Evolutionary conservation across 2,113 vertebrate genomes (phyloP).

Genomic region (Typhlomys cinereus): DNA sequence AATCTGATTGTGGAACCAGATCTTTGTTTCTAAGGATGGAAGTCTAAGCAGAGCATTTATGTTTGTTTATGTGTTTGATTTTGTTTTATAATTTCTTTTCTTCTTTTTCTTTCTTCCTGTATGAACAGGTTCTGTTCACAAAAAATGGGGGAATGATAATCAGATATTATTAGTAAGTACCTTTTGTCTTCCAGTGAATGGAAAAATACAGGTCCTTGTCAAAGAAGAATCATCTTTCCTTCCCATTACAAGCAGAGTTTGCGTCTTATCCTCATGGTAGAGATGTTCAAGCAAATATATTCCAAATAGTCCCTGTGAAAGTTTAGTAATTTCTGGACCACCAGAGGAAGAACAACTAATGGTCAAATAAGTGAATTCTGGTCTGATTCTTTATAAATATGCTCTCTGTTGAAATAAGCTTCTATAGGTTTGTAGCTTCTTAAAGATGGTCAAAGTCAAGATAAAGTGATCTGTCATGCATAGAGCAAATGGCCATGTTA

Average conservation of each 20-base stretch:
- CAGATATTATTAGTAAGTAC: not conserved
- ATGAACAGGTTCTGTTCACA: not conserved
- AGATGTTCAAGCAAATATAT: not conserved
- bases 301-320: not conserved
- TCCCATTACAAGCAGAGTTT: not conserved
- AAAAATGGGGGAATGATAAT: not conserved
- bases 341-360: not conserved
- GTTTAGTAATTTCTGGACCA: not conserved
- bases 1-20: not conserved
- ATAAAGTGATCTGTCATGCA: not conserved
- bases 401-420: not conserved
- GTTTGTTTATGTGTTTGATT: too few relatives aligned
- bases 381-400: not conserved
- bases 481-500: not conserved
- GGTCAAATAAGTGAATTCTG: not conserved
- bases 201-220: not conserved
- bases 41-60: not conserved
- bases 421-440: not conserved
- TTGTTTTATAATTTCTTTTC: not conserved
- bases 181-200: not conserved
- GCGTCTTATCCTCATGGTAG: not conserved
- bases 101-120: not conserved
- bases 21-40: not conserved
- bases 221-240: not conserved
- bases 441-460: not conserved